Percentiles rank a stretch among this genome's conserved stretches.
Evolutionary conservation across 2,888 invertebrate genomes (phyloP).

Genomic region (Cetonia aurata): DNA sequence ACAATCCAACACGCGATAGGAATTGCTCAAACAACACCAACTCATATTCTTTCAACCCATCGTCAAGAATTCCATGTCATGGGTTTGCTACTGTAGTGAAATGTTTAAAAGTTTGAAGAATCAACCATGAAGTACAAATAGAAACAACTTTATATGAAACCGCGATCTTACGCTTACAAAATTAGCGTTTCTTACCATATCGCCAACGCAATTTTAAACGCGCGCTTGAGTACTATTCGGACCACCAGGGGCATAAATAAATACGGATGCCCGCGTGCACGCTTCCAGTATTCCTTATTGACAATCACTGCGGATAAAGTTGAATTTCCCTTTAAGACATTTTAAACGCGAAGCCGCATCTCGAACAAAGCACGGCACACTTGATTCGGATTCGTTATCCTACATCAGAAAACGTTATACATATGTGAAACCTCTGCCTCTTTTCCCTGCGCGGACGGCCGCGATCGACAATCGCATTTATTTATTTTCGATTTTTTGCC

Average conservation of each 20-base stretch:
- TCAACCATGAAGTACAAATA: no score
- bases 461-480: conserved; percentile 49
- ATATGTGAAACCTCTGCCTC: no score
- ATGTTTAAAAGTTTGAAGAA: no score
- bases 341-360: conserved; percentile 39
- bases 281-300: conserved; percentile 2
- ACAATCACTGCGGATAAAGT: conserved; percentile 28
- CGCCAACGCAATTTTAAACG: neutral
- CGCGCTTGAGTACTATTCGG: neutral
- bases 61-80: no score
- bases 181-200: no score
- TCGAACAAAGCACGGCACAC: conserved; percentile 48
- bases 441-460: conserved; percentile 34
- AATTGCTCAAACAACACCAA: no score
- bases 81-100: no score
- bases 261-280: neutral
- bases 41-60: no score
- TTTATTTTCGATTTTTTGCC: conserved; percentile 50
- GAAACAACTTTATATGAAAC: no score
- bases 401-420: conserved; percentile 49
- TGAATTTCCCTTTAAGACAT: conserved; percentile 42
- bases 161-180: no score
- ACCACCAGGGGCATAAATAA: neutral
- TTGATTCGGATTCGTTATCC: conserved; percentile 53
- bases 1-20: no score